These are phyloP conservation scores for Drosophila melanica DNA, from an alignment of 1,140 invertebrate species.

Conservation along the genomic window DNA sequence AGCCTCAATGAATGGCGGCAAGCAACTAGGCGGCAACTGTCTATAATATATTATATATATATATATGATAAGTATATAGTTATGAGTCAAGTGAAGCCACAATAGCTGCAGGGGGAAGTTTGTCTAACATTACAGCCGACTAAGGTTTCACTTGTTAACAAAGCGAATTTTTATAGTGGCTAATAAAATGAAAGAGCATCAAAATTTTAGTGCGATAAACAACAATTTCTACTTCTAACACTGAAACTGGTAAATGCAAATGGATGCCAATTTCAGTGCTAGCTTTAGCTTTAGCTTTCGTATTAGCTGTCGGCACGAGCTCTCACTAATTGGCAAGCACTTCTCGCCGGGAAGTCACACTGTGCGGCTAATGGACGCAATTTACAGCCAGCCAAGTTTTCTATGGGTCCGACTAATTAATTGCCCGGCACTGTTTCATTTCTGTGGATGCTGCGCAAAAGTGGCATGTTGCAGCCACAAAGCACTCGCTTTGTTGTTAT, in stretches of 20 bases:
- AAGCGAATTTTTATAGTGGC: conserved; percentile 26
- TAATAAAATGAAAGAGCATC: conserved; percentile 40
- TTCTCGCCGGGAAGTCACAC: conserved; percentile 74
- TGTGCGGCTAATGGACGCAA: conserved; percentile 76
- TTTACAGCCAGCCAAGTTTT: conserved; percentile 64
- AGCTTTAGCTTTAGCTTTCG: neutral
- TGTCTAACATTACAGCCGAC: conserved; percentile 38
- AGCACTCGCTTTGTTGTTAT: conserved; percentile 3
- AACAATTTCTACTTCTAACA: neutral
- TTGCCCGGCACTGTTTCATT: neutral
- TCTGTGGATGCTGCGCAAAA: conserved; percentile 9
- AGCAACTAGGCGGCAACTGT: conserved; percentile 15
- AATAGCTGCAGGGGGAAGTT: conserved; percentile 11
- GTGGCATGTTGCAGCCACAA: conserved; percentile 16
- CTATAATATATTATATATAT: no score
- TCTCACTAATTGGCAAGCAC: conserved; percentile 74
- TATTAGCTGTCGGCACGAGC: conserved; percentile 30
- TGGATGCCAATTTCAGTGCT: conserved; percentile 19
- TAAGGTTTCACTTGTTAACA: conserved; percentile 38
- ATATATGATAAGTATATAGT: conserved; percentile 14
- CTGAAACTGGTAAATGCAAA: conserved; percentile 58
- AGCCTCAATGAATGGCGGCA: conserved; percentile 21
- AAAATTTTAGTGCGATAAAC: conserved; percentile 8
- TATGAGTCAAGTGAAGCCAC: conserved; percentile 23
- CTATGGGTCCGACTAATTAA: conserved; percentile 50